A percentile compares a stretch with the other conserved stretches of the same genome.
These are phyloP conservation scores for Oreochromis mossambicus DNA, from an alignment of 2,797 vertebrate species.

Conservation along the genomic window DNA sequence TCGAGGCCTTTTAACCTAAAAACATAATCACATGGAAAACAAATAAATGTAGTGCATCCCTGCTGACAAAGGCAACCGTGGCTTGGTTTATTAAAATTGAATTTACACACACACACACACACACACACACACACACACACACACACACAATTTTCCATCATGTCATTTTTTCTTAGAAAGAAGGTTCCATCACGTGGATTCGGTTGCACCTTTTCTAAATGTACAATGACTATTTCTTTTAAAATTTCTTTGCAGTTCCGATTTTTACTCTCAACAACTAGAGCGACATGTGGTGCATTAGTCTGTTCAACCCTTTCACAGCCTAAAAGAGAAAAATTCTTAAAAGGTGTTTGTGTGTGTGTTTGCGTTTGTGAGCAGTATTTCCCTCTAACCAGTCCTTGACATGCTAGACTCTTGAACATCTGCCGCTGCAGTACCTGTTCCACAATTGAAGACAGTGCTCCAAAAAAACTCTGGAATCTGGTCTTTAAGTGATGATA, in stretches of 20 bases:
- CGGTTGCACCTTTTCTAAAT: neutral
- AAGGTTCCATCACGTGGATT: neutral
- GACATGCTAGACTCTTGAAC: neutral
- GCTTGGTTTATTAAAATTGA: neutral
- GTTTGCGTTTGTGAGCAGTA: neutral
- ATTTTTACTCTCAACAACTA: neutral
- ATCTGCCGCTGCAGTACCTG: neutral
- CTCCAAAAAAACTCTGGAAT: neutral
- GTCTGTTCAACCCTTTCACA: neutral
- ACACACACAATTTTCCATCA: neutral
- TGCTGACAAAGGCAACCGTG: neutral
- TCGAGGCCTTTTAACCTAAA: neutral
- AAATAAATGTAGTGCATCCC: neutral
- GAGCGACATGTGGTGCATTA: neutral
- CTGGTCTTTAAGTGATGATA: no score
- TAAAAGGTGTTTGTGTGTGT: neutral
- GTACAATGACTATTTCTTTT: neutral
- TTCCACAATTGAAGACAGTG: neutral
- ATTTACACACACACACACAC: neutral
- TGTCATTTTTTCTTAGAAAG: neutral
- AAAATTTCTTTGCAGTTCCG: neutral
- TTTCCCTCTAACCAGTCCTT: neutral
- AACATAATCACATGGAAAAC: neutral
- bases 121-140: no score
- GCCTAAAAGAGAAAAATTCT: neutral